These are phyloP conservation scores for Hyposoter didymator DNA, from an alignment of 2,888 invertebrate genomes.

Conservation along the genomic window DNA sequence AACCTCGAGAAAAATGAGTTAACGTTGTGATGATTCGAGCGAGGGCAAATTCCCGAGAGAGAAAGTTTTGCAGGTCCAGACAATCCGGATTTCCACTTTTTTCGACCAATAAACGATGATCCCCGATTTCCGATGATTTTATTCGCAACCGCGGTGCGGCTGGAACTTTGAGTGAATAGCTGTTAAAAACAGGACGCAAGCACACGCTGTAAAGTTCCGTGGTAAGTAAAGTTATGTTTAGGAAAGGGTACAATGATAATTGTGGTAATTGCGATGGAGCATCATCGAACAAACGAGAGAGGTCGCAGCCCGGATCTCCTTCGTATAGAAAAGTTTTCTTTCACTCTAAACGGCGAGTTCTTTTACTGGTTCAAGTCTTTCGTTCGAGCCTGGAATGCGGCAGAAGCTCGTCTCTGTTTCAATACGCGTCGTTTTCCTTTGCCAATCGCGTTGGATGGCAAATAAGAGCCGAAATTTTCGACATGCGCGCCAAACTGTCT, in stretches of 20 bases:
- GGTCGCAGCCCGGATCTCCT: slow-evolving; percentile 34
- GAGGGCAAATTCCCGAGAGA: too few species aligned
- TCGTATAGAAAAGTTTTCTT: slow-evolving; percentile 69
- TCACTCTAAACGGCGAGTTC: slow-evolving; percentile 31
- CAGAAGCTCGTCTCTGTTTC: slow-evolving; percentile 2
- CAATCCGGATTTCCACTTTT: neutral
- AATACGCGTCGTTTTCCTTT: neutral
- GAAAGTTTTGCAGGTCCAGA: too few species aligned
- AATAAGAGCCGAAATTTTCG: slow-evolving; percentile 44
- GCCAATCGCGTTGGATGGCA: slow-evolving; percentile 40
- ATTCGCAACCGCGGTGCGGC: neutral
- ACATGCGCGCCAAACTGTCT: slow-evolving; percentile 39
- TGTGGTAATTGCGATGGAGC: slow-evolving; percentile 67
- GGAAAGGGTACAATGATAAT: slow-evolving; percentile 60
- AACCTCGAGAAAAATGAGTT: neutral
- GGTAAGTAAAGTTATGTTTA: slow-evolving; percentile 54
- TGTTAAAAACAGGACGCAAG: neutral
- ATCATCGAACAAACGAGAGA: slow-evolving; percentile 68
- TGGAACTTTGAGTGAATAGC: neutral
- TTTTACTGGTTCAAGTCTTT: slow-evolving; percentile 19
- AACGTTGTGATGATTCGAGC: neutral
- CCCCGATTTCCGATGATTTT: neutral
- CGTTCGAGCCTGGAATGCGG: slow-evolving; percentile 39
- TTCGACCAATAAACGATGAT: neutral
- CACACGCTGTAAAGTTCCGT: neutral